These are phyloP conservation scores for Reticulitermes lucifugus DNA, from an alignment of 2,888 invertebrate genomes.

Conservation along the genomic window DNA sequence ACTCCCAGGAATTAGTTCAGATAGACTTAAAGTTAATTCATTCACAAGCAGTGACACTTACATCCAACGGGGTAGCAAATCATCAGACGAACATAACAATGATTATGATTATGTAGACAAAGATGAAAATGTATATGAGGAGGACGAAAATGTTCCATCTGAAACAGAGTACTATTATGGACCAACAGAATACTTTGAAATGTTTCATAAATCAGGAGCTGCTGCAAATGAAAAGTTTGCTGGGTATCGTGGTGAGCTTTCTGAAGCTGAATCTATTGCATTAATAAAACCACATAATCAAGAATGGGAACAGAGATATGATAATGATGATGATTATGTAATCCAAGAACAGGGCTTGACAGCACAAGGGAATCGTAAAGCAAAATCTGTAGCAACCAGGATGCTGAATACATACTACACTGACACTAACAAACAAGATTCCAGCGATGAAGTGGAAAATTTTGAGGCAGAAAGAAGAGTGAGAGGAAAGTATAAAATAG, in stretches of 20 bases:
- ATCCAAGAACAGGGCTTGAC: not conserved
- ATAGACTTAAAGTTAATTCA: not conserved
- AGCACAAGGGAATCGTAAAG: conserved; percentile 1
- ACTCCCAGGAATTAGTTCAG: not conserved
- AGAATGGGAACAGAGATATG: not conserved
- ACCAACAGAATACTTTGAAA: conserved; percentile 35
- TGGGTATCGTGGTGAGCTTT: conserved; percentile 35
- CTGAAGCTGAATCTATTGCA: conserved; percentile 29
- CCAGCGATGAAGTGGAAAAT: too few relatives aligned
- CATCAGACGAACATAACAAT: conserved; percentile 17
- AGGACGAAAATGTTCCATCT: not conserved
- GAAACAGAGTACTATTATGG: not conserved
- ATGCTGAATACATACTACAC: not conserved
- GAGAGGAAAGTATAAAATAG: not conserved
- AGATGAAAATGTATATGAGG: conserved; percentile 18
- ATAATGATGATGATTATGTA: not conserved
- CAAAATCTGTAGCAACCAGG: not conserved
- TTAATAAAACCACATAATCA: not conserved
- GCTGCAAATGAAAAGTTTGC: conserved; percentile 1
- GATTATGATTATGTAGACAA: conserved; percentile 48
- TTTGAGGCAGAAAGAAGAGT: not conserved
- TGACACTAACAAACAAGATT: not conserved
- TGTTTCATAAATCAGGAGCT: not conserved
- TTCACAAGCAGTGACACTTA: conserved; percentile 31
- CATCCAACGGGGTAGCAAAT: not conserved